phyloP scores from a whole-genome alignment of 1,140 invertebrate species.

The Euborellia annulipes region DNA sequence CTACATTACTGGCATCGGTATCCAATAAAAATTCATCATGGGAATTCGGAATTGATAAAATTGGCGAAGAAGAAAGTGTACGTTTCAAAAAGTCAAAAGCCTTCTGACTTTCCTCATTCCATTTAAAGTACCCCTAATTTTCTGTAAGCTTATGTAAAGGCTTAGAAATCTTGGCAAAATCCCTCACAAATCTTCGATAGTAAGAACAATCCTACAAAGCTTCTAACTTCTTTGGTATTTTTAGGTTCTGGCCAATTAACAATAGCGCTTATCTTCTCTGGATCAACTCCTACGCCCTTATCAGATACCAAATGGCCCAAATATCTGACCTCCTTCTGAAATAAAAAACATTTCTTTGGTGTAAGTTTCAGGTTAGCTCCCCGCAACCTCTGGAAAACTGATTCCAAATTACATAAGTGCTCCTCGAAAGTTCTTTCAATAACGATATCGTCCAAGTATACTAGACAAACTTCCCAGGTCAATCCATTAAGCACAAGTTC shows the following conservation, averaged over 20 bases:
- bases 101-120: constrained; percentile 19
- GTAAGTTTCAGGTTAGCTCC: no score
- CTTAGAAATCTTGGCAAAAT: constrained; percentile 14
- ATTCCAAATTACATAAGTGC: constrained; percentile 1
- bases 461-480: constrained; percentile 12
- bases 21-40: constrained; percentile 32
- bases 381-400: no score
- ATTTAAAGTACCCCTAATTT: constrained; percentile 17
- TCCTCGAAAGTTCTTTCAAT: constrained; percentile 11
- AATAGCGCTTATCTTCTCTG: constrained; percentile 12
- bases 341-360: no score
- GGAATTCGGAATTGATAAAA: constrained; percentile 26
- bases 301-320: constrained; percentile 17
- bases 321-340: constrained; percentile 1
- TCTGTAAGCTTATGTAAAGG: constrained; percentile 17
- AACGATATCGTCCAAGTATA: constrained; percentile 20
- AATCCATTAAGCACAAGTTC: constrained; percentile 14
- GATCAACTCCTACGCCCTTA: constrained; percentile 14
- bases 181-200: constrained; percentile 24
- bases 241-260: constrained; percentile 13
- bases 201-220: constrained; percentile 18
- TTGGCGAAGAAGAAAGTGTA: constrained; percentile 13
- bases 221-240: constrained; percentile 13
- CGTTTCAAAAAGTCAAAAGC: constrained; percentile 16
- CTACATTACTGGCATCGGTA: constrained; percentile 35